Conservation (phyloP, 64 coral and sea anemone genomes). For the Porites lutea region DNA sequence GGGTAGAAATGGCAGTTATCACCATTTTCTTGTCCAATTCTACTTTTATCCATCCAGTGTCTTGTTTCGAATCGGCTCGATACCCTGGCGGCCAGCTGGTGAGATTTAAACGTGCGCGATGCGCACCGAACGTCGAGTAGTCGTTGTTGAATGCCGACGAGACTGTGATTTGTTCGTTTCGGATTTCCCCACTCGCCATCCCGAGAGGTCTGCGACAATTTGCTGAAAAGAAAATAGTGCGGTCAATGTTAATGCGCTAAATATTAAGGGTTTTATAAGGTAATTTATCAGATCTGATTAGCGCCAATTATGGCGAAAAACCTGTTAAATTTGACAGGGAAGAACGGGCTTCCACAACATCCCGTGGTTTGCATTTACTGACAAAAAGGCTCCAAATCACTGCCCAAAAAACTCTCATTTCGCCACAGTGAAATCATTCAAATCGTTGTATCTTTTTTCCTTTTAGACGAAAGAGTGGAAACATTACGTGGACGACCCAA, state of each 20-base stretch:
- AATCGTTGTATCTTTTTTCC: neutral
- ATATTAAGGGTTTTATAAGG: neutral
- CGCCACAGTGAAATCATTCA: neutral
- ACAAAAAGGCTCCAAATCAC: slow-evolving; percentile 23
- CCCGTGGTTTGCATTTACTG: neutral
- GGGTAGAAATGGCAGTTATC: slow-evolving; percentile 64
- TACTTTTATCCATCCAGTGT: slow-evolving; percentile 41
- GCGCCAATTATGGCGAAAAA: slow-evolving; percentile 5
- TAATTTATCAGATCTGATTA: neutral
- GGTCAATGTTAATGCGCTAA: neutral
- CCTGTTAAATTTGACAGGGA: slow-evolving; percentile 57
- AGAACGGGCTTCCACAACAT: neutral
- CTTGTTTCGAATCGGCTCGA: slow-evolving; percentile 36
- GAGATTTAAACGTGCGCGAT: slow-evolving; percentile 50
- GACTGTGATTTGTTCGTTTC: slow-evolving; percentile 63
- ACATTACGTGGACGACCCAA: neutral
- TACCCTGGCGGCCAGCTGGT: slow-evolving; percentile 55
- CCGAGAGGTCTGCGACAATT: slow-evolving; percentile 55
- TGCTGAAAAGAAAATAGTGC: slow-evolving; percentile 38
- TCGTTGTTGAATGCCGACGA: slow-evolving; percentile 48
- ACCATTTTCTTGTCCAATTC: slow-evolving; percentile 62
- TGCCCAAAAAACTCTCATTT: slow-evolving; percentile 23
- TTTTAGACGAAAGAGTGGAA: neutral
- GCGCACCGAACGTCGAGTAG: slow-evolving; percentile 56
- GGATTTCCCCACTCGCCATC: slow-evolving; percentile 54